Evolutionary conservation across 2,888 invertebrate genomes (phyloP).

Genomic region (Drosophila melanocephala): DNA sequence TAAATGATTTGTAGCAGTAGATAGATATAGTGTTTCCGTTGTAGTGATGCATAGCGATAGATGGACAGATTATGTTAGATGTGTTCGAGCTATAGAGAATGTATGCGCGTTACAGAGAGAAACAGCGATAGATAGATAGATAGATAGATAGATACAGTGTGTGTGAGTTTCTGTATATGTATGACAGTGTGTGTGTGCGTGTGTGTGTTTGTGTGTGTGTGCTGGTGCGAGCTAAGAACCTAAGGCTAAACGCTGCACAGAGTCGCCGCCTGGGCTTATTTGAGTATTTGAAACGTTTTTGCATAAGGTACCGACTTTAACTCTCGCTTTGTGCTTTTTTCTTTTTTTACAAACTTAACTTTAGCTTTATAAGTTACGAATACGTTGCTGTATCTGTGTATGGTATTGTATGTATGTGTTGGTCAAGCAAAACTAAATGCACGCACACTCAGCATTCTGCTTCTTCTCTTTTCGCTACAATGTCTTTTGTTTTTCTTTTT

Average conservation of each 20-base stretch:
- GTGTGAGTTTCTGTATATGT: slow-evolving; percentile 2
- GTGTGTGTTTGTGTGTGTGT: slow-evolving; percentile 17
- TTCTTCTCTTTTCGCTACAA: slow-evolving; percentile 54
- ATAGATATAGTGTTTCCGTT: neutral
- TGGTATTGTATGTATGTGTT: slow-evolving; percentile 25
- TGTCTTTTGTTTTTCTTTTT: slow-evolving; percentile 46
- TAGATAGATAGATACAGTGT: slow-evolving; percentile 25
- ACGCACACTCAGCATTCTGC: slow-evolving; percentile 55
- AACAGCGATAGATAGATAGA: slow-evolving; percentile 35
- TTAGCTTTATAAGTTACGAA: slow-evolving; percentile 59
- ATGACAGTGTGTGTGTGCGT: slow-evolving; percentile 15
- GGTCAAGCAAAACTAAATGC: slow-evolving; percentile 51
- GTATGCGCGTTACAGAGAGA: slow-evolving; percentile 33
- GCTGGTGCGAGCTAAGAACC: slow-evolving; percentile 65
- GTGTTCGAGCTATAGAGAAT: slow-evolving; percentile 31
- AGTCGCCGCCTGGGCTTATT: slow-evolving; percentile 57
- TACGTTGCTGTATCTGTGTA: slow-evolving; percentile 13
- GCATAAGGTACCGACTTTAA: slow-evolving; percentile 81
- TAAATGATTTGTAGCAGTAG: neutral
- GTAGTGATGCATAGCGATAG: slow-evolving; percentile 24
- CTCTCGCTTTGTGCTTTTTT: slow-evolving; percentile 66
- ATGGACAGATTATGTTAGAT: neutral
- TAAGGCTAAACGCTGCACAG: slow-evolving; percentile 62
- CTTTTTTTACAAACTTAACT: slow-evolving; percentile 72
- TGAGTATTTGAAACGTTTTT: slow-evolving; percentile 73